Evolutionary conservation across 2,888 invertebrate genomes (phyloP), one percentile per base, ranked within the genome.

Genomic region (Ornithoptera priamus): DNA sequence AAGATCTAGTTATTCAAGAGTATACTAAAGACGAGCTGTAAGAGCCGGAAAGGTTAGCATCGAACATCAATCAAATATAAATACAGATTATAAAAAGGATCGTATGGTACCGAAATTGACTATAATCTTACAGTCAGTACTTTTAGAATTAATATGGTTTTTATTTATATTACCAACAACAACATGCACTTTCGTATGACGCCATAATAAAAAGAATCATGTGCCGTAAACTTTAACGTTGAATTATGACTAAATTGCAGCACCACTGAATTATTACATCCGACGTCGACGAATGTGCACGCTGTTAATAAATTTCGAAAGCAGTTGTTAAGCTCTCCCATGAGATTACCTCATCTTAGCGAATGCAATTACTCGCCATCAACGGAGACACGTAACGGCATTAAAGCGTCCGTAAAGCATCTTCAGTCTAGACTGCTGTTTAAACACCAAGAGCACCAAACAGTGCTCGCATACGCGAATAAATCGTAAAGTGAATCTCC

Each of bases 401-500:
- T 78, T 78, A 78, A 77, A 80, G 74, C 74, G 76, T 76, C 71
- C 75, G 76, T 80, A 79, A 78, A 77, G 75, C 75, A 76, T 76
- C 71, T 68, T 66, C 72, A 76, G 80, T 80, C 80, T 79, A 80
- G 80, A 80, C 80, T 76, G 68, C 74, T 70, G 76, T 78, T 77
- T 76, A 78, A 80, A 78, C 77, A 76, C 76, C 77, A 76, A 67
- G 64, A 69, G 61, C 65, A 69, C 75, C 76, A 76, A 78, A 80
- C 76, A 76, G 71, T 69, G 74, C 24, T 75, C 75, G 74, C 75
- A 76, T 75, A 73, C 75, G 75, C 73, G 77, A 75, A 75, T 76
- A 75, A 77, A 76, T 79, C 78, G 76, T 76, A 75, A 77, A 75
- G 72, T 75, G 66, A 63, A 63, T 59, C 68, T 57, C 24, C 64